These are phyloP conservation scores for Hypercompe scribonia DNA, from an alignment of 2,888 invertebrate genomes.

Conservation along the genomic window DNA sequence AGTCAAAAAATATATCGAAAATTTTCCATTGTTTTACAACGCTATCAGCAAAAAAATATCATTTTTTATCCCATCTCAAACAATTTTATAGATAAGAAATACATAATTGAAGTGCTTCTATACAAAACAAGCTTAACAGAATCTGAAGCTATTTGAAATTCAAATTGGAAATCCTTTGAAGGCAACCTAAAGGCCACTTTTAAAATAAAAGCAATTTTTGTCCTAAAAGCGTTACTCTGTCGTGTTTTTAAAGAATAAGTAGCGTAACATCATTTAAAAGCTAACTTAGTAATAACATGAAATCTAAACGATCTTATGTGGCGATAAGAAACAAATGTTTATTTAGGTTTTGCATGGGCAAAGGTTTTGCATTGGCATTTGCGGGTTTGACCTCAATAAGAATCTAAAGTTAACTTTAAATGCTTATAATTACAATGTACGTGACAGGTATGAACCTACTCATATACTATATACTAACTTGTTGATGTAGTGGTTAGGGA, in stretches of 20 bases:
- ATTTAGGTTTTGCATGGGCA: no score
- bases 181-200: constrained; percentile 35
- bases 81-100: constrained; percentile 7
- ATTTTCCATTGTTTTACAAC: neutral
- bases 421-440: no score
- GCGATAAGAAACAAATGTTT: neutral
- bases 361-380: no score
- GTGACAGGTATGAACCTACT: no score
- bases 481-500: no score
- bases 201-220: constrained; percentile 21
- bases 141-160: constrained; percentile 43
- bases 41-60: neutral
- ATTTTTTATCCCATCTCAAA: neutral
- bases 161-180: constrained; percentile 48
- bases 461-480: no score
- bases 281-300: neutral
- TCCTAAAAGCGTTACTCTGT: neutral
- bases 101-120: constrained; percentile 33
- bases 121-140: constrained; percentile 34
- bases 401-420: neutral
- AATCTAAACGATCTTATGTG: neutral
- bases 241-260: neutral
- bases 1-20: neutral
- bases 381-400: neutral
- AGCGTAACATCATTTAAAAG: neutral